These are phyloP conservation scores for Procambarus clarkii DNA, from an alignment of 1,140 invertebrate species.

Conservation along the genomic window DNA sequence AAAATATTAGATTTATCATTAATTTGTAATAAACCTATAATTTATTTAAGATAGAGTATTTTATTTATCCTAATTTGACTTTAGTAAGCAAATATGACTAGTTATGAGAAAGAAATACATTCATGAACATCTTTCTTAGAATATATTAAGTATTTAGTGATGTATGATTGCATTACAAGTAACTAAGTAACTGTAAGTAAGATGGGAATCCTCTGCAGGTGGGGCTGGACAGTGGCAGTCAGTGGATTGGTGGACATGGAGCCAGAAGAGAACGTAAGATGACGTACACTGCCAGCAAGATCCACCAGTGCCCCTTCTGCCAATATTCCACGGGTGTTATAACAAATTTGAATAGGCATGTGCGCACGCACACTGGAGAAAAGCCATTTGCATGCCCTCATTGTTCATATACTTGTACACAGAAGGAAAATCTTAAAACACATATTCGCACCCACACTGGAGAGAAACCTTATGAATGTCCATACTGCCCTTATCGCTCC, in stretches of 20 bases:
- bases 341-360: slow-evolving; percentile 51
- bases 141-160: neutral
- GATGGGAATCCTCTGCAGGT: slow-evolving; percentile 60
- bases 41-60: too few relatives aligned
- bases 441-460: slow-evolving; percentile 62
- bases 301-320: slow-evolving; percentile 50
- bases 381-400: slow-evolving; percentile 65
- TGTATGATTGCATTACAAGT: neutral
- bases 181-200: slow-evolving; percentile 24
- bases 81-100: neutral
- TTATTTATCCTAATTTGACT: neutral
- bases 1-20: too few relatives aligned
- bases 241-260: slow-evolving; percentile 37
- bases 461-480: slow-evolving; percentile 54
- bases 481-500: slow-evolving; percentile 49
- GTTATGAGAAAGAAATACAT: neutral
- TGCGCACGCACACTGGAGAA: slow-evolving; percentile 56
- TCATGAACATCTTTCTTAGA: neutral
- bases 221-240: slow-evolving; percentile 42
- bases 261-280: slow-evolving; percentile 38
- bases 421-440: slow-evolving; percentile 56
- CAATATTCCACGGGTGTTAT: slow-evolving; percentile 53
- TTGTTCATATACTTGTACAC: slow-evolving; percentile 56
- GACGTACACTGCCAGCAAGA: slow-evolving; percentile 31
- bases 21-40: too few relatives aligned